phyloP scores from a whole-genome alignment of 2,113 vertebrate species.

The Fukomys damarensis region DNA sequence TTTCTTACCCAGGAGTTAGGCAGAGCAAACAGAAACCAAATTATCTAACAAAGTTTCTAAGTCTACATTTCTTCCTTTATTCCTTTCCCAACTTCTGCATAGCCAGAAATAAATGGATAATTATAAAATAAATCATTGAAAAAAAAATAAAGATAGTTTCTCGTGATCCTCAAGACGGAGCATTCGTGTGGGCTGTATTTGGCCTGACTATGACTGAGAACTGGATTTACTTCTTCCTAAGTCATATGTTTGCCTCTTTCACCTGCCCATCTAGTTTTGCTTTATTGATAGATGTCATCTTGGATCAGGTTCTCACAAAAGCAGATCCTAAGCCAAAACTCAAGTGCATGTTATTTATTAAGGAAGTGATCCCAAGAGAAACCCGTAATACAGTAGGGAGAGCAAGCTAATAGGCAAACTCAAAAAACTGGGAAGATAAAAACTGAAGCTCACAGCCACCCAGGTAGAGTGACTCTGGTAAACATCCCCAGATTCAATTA shows the following conservation, averaged over 20 bases:
- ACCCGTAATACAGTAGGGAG: neutral
- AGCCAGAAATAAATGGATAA: neutral
- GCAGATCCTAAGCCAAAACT: slow-evolving; percentile 2
- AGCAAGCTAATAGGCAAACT: neutral
- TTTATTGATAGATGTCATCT: slow-evolving; percentile 31
- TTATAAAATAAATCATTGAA: slow-evolving; percentile 62
- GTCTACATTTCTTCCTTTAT: slow-evolving; percentile 11
- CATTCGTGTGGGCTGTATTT: neutral
- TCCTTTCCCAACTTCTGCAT: slow-evolving; percentile 26
- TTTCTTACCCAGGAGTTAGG: neutral
- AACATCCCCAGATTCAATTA: neutral
- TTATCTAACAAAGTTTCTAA: neutral
- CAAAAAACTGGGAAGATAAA: neutral
- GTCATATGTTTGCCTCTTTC: neutral
- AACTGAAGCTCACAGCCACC: neutral
- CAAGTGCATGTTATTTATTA: neutral
- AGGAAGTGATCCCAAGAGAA: slow-evolving; percentile 15
- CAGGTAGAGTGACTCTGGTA: neutral
- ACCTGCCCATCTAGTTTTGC: neutral
- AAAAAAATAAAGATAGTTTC: slow-evolving; percentile 31
- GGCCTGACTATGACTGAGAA: neutral
- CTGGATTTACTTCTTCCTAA: neutral
- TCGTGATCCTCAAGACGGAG: neutral
- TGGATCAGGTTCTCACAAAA: neutral
- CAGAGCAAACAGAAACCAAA: slow-evolving; percentile 38